Evolutionary conservation across 1,140 invertebrate species (phyloP).

Genomic region (Hylaeus volcanicus): DNA sequence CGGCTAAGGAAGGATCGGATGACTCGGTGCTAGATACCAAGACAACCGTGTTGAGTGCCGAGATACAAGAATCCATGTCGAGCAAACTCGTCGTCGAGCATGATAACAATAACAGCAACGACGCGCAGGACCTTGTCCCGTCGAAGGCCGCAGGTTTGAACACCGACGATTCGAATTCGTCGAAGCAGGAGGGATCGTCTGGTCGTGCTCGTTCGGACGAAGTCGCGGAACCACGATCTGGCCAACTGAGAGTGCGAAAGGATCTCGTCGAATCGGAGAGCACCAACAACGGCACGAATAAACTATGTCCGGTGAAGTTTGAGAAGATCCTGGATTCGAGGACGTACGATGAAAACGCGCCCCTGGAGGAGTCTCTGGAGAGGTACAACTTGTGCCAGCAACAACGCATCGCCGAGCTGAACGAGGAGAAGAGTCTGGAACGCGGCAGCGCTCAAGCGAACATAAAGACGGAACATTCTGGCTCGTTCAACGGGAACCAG

Average conservation of each 20-base stretch:
- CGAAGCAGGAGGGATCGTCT: slow-evolving; percentile 18
- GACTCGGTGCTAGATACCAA: slow-evolving; percentile 51
- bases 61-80: background rate
- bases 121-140: background rate
- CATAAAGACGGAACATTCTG: slow-evolving; percentile 66
- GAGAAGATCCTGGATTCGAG: slow-evolving; percentile 75
- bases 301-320: slow-evolving; percentile 71
- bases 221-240: slow-evolving; percentile 48
- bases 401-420: slow-evolving; percentile 71
- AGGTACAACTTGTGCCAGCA: slow-evolving; percentile 73
- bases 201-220: slow-evolving; percentile 56
- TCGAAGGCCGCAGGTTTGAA: slow-evolving; percentile 22
- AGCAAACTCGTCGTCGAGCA: background rate
- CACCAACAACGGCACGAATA: slow-evolving; percentile 65
- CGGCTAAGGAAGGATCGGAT: slow-evolving; percentile 31
- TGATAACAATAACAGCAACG: slow-evolving; percentile 1
- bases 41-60: slow-evolving; percentile 11
- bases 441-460: slow-evolving; percentile 62
- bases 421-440: slow-evolving; percentile 74
- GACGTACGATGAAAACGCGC: slow-evolving; percentile 77
- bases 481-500: slow-evolving; percentile 70
- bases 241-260: slow-evolving; percentile 71
- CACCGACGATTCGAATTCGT: background rate
- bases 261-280: slow-evolving; percentile 73
- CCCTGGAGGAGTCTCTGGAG: slow-evolving; percentile 76